Base-by-base conservation (phyloP, 2,797 vertebrate genomes). In the Danio choprae region DNA sequence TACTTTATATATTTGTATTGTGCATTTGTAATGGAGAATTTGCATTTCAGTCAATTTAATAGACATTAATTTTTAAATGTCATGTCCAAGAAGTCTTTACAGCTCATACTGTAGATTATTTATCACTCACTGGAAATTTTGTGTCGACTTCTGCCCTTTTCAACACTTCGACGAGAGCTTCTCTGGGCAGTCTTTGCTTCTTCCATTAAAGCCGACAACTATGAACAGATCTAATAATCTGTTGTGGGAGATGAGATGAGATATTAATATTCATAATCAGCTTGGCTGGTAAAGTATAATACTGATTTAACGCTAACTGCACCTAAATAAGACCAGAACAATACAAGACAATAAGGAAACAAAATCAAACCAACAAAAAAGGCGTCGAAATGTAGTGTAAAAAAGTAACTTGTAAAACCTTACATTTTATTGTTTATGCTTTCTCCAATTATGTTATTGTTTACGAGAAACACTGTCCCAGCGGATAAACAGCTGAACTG, bases 101-200 rank as follows among this genome's bases (percentile, higher is more conserved):
- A 43, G 58, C 18, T 64, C 38, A 29, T 6, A 36, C 22, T 11
- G 43, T 9, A 59, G 0, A 38, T 18, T 18, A 40, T 51, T 40
- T n/a, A 59, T 43, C 0, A 72, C 82, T 86, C 43, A 86, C 85
- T 78, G 29, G 74, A 20, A 7, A 84, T 56, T 80, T 68, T 80
- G 48, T 63, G 48, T 76, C 55, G 60, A n/a, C 7, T 44, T 16
- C 48, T 84, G 29, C 46, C 74, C 6, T 69, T 77, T n/a, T 69
- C 78, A 56, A 58, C 22, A 75, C 48, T 50, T 68, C 81, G 48
- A 9, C 29, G 29, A 16, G 20, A 40, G 65, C 36, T 74, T 13
- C 11, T 46, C n/a, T 56, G 44, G 16, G 72, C 22, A 62, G 56
- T 20, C 18, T 5, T 29, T 16, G 41, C n/a, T 4, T 38, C 40